These are phyloP conservation scores for Formica selysi DNA, from an alignment of 1,140 invertebrate genomes.

Conservation along the genomic window DNA sequence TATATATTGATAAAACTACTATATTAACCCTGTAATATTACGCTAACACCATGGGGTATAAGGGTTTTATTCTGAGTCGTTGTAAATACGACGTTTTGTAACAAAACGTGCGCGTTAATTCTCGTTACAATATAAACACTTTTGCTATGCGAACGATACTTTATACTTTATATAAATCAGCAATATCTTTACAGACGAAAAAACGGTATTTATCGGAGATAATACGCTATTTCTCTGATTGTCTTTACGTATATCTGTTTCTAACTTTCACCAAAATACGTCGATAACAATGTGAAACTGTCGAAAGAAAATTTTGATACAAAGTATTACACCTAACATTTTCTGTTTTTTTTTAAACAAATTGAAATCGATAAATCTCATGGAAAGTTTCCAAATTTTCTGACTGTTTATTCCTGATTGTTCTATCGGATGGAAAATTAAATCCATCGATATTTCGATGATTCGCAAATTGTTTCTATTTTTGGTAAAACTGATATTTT, in stretches of 20 bases:
- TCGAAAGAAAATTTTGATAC: background rate
- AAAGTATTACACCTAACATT: slow-evolving; percentile 1
- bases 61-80: slow-evolving; percentile 13
- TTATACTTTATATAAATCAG: too few relatives aligned
- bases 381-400: background rate
- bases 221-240: slow-evolving; percentile 47
- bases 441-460: background rate
- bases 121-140: background rate
- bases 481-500: background rate
- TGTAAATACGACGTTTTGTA: background rate
- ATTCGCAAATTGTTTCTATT: background rate
- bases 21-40: slow-evolving; percentile 32
- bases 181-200: background rate
- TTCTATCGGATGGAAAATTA: background rate
- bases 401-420: background rate
- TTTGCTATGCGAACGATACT: background rate
- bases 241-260: slow-evolving; percentile 39
- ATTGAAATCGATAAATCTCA: background rate
- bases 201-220: slow-evolving; percentile 15
- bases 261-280: background rate
- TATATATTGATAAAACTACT: slow-evolving; percentile 15
- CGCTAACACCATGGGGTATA: background rate
- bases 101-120: slow-evolving; percentile 9
- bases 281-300: background rate
- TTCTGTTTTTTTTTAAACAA: background rate